Evolutionary conservation across 2,888 invertebrate species (phyloP).

Genomic region (Drosophila maculinotata): DNA sequence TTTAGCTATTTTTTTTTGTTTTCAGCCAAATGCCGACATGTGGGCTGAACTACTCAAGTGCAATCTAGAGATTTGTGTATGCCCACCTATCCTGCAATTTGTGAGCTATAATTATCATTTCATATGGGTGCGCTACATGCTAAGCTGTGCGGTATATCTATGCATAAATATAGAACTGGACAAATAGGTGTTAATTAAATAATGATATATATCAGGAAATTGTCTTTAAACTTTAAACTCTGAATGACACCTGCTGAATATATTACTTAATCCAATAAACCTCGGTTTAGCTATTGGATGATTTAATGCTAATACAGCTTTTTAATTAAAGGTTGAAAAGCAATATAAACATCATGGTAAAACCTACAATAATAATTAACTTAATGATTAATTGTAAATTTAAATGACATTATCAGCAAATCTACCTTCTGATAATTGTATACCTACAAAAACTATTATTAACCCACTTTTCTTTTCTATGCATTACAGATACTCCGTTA

Average conservation of each 20-base stretch:
- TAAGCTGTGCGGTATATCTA: constrained; percentile 19
- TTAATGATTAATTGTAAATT: no score
- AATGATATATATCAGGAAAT: constrained; percentile 27
- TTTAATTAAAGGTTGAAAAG: no score
- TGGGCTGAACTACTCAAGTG: constrained; percentile 75
- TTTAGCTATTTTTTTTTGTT: no score
- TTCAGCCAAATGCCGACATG: constrained; percentile 62
- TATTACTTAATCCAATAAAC: not conserved
- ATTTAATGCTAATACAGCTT: no score
- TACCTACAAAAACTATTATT: no score
- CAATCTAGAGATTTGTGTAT: constrained; percentile 68
- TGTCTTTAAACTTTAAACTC: not conserved
- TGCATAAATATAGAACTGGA: constrained; percentile 6
- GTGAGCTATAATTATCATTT: constrained; percentile 60
- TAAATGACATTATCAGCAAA: not conserved
- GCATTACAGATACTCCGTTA: no score
- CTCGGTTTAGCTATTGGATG: not conserved
- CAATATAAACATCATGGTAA: no score
- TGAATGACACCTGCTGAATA: not conserved
- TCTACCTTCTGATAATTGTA: not conserved
- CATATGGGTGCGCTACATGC: constrained; percentile 58
- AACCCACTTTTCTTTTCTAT: no score
- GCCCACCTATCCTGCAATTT: constrained; percentile 67
- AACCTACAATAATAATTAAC: no score
- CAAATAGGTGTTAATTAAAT: constrained; percentile 50